Evolutionary conservation across 2,888 invertebrate species (phyloP), one percentile per base, ranked within the genome.

Genomic region (Hypomecis punctinalis): DNA sequence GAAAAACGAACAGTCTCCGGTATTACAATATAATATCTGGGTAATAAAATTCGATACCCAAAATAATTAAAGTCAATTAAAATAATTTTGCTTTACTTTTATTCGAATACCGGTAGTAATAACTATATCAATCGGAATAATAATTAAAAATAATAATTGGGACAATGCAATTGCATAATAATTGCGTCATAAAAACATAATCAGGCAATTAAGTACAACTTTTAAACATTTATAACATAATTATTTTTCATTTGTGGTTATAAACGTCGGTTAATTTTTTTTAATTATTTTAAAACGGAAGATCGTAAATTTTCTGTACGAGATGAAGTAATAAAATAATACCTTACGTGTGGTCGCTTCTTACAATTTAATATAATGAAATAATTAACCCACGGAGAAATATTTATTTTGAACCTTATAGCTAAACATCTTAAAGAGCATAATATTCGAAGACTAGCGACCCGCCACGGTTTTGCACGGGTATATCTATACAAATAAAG

Each of bases 231-330:
- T 63, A 63, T 48, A 23, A 54, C 48, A 49, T 49, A 59, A 65
- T 61, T 61, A 65, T 61, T 52, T 55, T 56, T 65, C 55, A 60
- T 65, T 52, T 56, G 49, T 6, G 42, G 56, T 42, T 35, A 52
- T 61, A 65, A 65, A 46, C 23, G 47, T 56, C 52, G 36, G 51
- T 61, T 52, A 40, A 10, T 13, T 48, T 64, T 52, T 61, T 52
- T 9, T 53, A 37, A 48, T 56, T 65, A 45, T 36, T 52, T 35
- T 23, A 46, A 48, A 40, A 58, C 63, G 48, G 59, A 55, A 43
- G 51, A 42, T 60, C 59, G 54, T 63, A 58, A 63, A 63, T 11
- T 37, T 11, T 39, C 7, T 7, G 36, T 33, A 58, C 43, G 37
- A 37, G 49, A 59, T 48, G 40, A 52, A 60, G 47, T 42, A 11